Evolutionary conservation across 2,888 invertebrate genomes (phyloP).

Genomic region (Drepana falcataria): DNA sequence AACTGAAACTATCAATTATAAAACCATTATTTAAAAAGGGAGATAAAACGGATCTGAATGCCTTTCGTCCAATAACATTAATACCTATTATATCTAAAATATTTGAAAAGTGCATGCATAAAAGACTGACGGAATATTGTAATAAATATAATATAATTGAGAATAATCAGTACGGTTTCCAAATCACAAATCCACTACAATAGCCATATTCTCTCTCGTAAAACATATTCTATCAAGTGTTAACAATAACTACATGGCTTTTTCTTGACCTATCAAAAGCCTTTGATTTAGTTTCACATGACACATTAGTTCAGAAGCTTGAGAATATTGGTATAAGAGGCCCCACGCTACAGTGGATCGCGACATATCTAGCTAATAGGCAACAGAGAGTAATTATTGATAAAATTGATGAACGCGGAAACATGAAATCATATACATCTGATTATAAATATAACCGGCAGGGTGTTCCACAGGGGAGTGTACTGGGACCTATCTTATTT

Average conservation of each 20-base stretch:
- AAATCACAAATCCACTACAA: constrained; percentile 4
- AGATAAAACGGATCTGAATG: neutral
- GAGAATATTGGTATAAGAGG: too few relatives aligned
- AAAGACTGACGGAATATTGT: neutral
- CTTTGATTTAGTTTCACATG: constrained; percentile 1
- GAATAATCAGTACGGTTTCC: constrained; percentile 5
- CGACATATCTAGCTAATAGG: neutral
- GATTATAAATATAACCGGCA: neutral
- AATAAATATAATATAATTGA: neutral
- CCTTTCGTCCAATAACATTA: neutral
- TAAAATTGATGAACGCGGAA: neutral
- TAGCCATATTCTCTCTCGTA: constrained; percentile 5
- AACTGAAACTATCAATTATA: constrained; percentile 3
- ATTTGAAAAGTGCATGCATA: neutral
- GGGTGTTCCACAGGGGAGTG: constrained; percentile 3
- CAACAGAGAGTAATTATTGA: neutral
- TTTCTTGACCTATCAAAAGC: constrained; percentile 6
- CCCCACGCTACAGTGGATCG: too few relatives aligned
- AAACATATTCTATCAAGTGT: neutral
- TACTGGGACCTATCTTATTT: constrained; percentile 1
- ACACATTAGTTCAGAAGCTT: too few relatives aligned
- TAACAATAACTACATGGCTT: constrained; percentile 1
- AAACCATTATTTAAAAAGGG: constrained; percentile 5
- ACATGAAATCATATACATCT: neutral
- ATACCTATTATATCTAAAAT: constrained; percentile 1